Conservation (phyloP, 2,888 invertebrate species). For the Drosophila neotestacea region DNA sequence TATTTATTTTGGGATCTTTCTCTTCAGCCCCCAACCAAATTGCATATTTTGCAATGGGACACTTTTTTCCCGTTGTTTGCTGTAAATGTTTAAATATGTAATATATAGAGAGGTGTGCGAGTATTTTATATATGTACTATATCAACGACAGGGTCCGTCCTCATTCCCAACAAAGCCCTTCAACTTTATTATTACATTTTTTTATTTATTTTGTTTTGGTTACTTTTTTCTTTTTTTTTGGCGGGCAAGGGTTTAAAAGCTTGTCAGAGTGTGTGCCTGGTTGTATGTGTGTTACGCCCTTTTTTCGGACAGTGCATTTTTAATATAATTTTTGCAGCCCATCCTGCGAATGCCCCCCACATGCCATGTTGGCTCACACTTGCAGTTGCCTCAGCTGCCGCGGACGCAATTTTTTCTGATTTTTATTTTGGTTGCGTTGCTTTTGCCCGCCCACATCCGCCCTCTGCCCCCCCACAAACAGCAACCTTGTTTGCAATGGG, state of each 20-base stretch:
- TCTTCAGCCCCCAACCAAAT: conserved; percentile 24
- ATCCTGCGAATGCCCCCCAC: background rate
- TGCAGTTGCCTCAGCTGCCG: conserved; percentile 49
- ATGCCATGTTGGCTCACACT: conserved; percentile 19
- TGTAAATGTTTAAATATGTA: conserved; percentile 72
- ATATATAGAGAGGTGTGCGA: conserved; percentile 47
- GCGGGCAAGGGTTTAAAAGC: conserved; percentile 50
- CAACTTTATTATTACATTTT: conserved; percentile 80
- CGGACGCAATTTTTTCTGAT: conserved; percentile 67
- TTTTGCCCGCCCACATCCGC: conserved; percentile 32
- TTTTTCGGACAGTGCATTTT: conserved; percentile 84
- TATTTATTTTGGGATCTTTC: conserved; percentile 53
- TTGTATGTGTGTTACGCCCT: conserved; percentile 75
- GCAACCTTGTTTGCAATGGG: conserved; percentile 70
- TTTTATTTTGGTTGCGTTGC: conserved; percentile 46
- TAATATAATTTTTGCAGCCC: conserved; percentile 78
- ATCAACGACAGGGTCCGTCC: conserved; percentile 48
- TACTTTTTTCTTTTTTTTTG: conserved; percentile 18
- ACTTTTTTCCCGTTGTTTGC: conserved; percentile 49
- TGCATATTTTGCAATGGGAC: conserved; percentile 76
- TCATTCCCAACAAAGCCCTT: conserved; percentile 57
- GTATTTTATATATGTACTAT: conserved; percentile 30
- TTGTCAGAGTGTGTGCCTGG: conserved; percentile 37
- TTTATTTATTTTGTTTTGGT: conserved; percentile 33
- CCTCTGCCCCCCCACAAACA: conserved; percentile 9